Percentiles rank a stretch among this genome's conserved stretches.
phyloP scores from a whole-genome alignment of 2,113 vertebrate genomes.

The Maccullochella peelii region DNA sequence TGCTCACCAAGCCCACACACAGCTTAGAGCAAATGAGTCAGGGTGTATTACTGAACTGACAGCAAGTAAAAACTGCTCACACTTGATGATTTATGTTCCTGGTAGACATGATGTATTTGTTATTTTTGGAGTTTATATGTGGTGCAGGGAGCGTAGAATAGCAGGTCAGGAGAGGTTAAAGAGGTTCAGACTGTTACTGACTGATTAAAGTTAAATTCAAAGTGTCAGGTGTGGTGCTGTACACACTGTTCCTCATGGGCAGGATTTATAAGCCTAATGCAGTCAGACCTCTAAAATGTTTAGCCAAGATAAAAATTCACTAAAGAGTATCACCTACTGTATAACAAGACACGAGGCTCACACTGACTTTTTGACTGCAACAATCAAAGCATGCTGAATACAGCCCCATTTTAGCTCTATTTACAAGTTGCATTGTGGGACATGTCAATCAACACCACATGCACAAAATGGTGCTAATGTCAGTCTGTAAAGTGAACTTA shows the following conservation, averaged over 20 bases:
- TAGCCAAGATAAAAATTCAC: no score
- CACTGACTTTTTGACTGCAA: background rate
- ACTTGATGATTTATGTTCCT: background rate
- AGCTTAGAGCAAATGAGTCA: background rate
- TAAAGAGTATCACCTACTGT: background rate
- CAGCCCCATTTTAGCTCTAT: background rate
- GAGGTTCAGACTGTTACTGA: background rate
- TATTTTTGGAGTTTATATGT: background rate
- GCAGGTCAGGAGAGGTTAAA: background rate
- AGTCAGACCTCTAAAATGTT: no score
- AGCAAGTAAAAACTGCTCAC: background rate
- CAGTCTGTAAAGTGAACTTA: background rate
- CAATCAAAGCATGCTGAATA: background rate
- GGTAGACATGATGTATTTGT: background rate
- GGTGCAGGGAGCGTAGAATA: background rate
- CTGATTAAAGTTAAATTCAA: background rate
- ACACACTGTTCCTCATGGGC: no score
- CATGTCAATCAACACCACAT: no score
- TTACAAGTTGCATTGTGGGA: background rate
- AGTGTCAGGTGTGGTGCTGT: background rate
- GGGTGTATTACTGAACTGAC: background rate
- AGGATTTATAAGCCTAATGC: no score
- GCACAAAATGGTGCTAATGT: background rate
- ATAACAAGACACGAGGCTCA: background rate
- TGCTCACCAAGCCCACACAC: slow-evolving; percentile 1